Percentiles rank a stretch among this genome's conserved stretches.
Evolutionary conservation across 2,113 vertebrate genomes (phyloP).

Genomic region (Garra rufa): DNA sequence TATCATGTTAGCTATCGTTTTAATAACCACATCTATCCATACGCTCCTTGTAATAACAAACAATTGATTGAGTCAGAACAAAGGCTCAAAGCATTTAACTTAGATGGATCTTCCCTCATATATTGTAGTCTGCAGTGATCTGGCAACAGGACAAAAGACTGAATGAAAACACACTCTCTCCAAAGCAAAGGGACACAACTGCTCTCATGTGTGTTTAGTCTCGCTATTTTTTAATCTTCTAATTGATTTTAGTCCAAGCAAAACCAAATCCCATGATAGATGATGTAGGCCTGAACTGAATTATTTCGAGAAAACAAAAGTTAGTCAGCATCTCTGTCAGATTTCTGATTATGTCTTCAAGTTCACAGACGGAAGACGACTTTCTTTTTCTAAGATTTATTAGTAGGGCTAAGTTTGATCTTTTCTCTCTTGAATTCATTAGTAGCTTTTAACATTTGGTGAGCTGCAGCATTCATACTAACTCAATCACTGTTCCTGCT

Average conservation of each 20-base stretch:
- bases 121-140: conserved; percentile 35
- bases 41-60: background rate
- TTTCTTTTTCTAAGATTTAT: background rate
- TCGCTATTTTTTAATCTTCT: background rate
- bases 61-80: conserved; percentile 3
- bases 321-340: background rate
- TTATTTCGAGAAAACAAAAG: background rate
- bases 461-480: background rate
- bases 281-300: background rate
- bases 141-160: conserved; percentile 39
- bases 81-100: conserved; percentile 20
- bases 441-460: background rate
- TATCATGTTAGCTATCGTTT: background rate
- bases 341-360: background rate
- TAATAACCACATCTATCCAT: background rate
- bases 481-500: background rate
- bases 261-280: background rate
- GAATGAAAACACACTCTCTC: conserved; percentile 53
- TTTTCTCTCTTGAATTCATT: background rate
- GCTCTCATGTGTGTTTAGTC: background rate
- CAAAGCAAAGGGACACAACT: conserved; percentile 22
- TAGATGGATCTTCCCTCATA: conserved; percentile 14
- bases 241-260: conserved; percentile 22
- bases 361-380: background rate
- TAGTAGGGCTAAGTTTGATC: background rate